Conservation (phyloP, 2,113 vertebrate genomes). For the Macquaria australasica region DNA sequence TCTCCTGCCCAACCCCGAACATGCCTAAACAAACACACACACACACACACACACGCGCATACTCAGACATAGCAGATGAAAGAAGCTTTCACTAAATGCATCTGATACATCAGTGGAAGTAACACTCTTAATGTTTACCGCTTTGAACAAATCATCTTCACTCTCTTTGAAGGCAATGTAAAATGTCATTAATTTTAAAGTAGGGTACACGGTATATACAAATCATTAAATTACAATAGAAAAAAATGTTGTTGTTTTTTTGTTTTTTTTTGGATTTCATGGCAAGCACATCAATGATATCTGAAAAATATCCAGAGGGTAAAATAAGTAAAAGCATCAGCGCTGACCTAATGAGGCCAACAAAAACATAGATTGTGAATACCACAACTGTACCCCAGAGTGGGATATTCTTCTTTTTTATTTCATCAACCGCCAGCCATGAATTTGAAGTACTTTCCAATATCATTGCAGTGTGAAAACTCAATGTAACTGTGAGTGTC, state of each 20-base stretch:
- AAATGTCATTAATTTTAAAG: constrained; percentile 57
- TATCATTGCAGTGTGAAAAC: background rate
- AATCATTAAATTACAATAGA: constrained; percentile 60
- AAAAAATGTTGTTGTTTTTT: constrained; percentile 52
- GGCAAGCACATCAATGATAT: constrained; percentile 44
- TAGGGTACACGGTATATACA: constrained; percentile 36
- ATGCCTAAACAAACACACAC: constrained; percentile 31
- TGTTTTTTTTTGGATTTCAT: constrained; percentile 35
- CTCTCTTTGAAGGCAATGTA: constrained; percentile 52
- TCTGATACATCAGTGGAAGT: constrained; percentile 47
- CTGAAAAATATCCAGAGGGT: constrained; percentile 69
- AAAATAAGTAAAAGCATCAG: constrained; percentile 33
- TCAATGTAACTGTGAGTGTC: background rate
- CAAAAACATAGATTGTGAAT: constrained; percentile 37
- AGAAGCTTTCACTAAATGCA: constrained; percentile 61
- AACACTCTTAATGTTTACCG: constrained; percentile 43
- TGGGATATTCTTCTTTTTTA: constrained; percentile 21
- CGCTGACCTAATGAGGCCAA: constrained; percentile 69
- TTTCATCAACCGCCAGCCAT: constrained; percentile 6
- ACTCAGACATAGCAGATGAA: constrained; percentile 63
- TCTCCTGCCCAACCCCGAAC: constrained; percentile 46
- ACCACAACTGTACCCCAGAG: background rate
- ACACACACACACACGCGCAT: constrained; percentile 25
- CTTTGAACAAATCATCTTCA: constrained; percentile 59
- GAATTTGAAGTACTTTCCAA: constrained; percentile 6